Conservation (phyloP, 2,113 vertebrate genomes). For the Patagioenas fasciata region DNA sequence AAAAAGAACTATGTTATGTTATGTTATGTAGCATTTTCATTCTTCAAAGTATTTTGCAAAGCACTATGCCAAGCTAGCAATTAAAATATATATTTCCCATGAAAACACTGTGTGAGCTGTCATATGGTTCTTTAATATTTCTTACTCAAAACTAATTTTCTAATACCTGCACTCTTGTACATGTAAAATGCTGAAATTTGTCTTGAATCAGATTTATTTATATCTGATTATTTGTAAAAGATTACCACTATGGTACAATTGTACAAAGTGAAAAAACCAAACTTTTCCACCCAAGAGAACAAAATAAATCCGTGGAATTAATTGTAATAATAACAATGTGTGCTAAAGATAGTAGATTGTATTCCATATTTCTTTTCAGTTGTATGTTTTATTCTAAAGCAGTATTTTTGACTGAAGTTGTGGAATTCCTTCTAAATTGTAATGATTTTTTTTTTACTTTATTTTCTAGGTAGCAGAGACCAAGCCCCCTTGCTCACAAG, state of each 20-base stretch:
- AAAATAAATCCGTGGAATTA: background rate
- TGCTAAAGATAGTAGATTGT: background rate
- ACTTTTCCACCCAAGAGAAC: background rate
- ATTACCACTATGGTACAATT: background rate
- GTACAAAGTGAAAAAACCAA: background rate
- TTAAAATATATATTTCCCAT: background rate
- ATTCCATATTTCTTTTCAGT: background rate
- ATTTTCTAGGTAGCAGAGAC: slow-evolving; percentile 79
- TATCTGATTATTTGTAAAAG: background rate
- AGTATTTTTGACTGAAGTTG: background rate
- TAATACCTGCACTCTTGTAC: background rate
- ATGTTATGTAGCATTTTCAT: background rate
- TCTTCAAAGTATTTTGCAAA: slow-evolving; percentile 18
- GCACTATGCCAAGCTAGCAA: background rate
- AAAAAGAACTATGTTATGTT: background rate
- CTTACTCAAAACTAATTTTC: background rate
- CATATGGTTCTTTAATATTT: background rate
- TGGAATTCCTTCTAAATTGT: slow-evolving; percentile 46
- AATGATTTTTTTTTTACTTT: slow-evolving; percentile 48
- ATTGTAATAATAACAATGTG: background rate
- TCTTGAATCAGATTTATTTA: background rate
- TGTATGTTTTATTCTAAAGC: slow-evolving; percentile 26
- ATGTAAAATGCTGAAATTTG: background rate
- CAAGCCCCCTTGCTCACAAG: slow-evolving; percentile 89
- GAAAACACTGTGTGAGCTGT: background rate